Evolutionary conservation across 30 jellyfish, hydroid and myxozoan species (phyloP).

Genomic region (Aurelia coerulea): DNA sequence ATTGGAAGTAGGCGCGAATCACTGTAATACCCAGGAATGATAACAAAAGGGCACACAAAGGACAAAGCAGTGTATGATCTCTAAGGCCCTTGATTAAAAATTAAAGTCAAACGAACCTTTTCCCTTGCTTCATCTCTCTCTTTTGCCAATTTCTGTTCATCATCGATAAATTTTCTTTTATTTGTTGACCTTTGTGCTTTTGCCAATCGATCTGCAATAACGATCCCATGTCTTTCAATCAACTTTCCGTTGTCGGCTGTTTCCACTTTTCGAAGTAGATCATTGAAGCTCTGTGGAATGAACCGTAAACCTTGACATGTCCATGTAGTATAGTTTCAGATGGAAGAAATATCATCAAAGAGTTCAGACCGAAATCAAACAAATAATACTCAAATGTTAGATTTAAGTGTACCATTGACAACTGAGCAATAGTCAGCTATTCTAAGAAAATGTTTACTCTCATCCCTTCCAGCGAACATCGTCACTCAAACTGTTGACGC

Average conservation of each 20-base stretch:
- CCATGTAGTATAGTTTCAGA: neutral
- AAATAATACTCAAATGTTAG: no score
- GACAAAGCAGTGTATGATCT: no score
- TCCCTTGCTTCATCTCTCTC: constrained; percentile 86
- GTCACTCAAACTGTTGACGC: no score
- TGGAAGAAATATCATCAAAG: neutral
- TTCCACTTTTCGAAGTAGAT: constrained; percentile 69
- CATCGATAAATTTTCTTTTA: constrained; percentile 38
- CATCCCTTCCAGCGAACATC: no score
- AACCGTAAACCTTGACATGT: neutral
- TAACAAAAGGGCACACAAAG: no score
- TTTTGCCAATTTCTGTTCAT: constrained; percentile 38
- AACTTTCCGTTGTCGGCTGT: constrained; percentile 56
- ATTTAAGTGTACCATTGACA: no score
- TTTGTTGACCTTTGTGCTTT: constrained; percentile 62
- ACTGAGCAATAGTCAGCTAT: no score
- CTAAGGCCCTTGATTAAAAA: no score
- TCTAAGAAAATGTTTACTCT: no score
- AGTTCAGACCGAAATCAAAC: no score
- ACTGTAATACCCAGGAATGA: no score
- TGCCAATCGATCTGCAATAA: constrained; percentile 79
- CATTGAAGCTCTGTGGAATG: constrained; percentile 74
- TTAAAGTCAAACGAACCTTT: constrained; percentile 39
- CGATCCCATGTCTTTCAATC: constrained; percentile 78
- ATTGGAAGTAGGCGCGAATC: no score